Percentiles rank a stretch among this genome's conserved stretches.
phyloP scores from a whole-genome alignment of 1,140 invertebrate species.

The Papilio glaucus region DNA sequence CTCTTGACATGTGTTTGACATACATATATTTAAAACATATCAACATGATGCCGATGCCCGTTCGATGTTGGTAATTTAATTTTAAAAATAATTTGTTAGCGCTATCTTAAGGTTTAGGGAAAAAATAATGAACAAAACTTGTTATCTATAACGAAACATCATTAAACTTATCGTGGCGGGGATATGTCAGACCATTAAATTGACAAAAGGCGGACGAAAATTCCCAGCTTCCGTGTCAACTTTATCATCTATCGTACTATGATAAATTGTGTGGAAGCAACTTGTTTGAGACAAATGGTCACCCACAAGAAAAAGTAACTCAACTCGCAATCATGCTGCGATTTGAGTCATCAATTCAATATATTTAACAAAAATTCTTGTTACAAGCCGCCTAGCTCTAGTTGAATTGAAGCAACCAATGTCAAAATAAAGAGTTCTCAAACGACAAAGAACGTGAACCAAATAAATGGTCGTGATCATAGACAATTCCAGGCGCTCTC shows the following conservation, averaged over 20 bases:
- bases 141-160: not conserved
- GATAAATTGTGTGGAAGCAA: slow-evolving; percentile 4
- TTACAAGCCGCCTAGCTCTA: not conserved
- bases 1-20: too few species aligned
- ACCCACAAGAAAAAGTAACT: not conserved
- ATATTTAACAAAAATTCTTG: not conserved
- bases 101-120: not conserved
- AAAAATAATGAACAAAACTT: not conserved
- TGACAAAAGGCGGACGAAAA: slow-evolving; percentile 13
- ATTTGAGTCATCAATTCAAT: not conserved
- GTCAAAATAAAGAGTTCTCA: too few species aligned
- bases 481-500: too few species aligned
- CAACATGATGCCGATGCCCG: too few species aligned
- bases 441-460: too few species aligned
- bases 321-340: not conserved
- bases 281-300: not conserved
- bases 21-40: too few species aligned
- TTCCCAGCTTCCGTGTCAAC: slow-evolving; percentile 12
- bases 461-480: too few species aligned
- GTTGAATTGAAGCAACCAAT: too few species aligned
- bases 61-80: too few species aligned
- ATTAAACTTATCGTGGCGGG: not conserved
- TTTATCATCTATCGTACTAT: slow-evolving; percentile 15
- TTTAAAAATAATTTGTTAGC: too few species aligned
- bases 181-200: slow-evolving; percentile 5